Conservation (phyloP, 2,113 vertebrate genomes). For the Ifrita kowaldi region DNA sequence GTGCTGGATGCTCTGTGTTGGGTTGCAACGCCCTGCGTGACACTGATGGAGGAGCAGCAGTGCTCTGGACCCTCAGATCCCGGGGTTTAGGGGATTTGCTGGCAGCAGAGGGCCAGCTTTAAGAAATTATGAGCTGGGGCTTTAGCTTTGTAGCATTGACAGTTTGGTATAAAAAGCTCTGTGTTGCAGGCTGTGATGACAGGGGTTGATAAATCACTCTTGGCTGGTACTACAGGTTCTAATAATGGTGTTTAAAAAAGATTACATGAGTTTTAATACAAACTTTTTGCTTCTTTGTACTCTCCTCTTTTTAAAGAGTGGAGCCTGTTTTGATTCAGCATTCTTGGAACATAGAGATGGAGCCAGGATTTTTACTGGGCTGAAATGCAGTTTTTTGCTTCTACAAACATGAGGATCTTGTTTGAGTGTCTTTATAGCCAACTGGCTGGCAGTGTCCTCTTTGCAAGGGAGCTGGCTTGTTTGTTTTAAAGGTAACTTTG, state of each 20-base stretch:
- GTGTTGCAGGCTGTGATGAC: conserved; percentile 18
- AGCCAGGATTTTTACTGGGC: neutral
- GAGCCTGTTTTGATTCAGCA: conserved; percentile 20
- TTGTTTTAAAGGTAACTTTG: conserved; percentile 6
- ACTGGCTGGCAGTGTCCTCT: neutral
- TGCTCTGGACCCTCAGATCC: neutral
- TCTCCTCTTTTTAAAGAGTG: neutral
- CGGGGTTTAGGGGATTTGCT: neutral
- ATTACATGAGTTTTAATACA: conserved; percentile 48
- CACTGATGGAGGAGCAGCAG: neutral
- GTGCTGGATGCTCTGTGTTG: neutral
- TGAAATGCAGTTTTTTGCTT: neutral
- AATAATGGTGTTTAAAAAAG: conserved; percentile 50
- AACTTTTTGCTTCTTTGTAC: conserved; percentile 35
- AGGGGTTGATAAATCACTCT: conserved; percentile 41
- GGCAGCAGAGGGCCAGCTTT: neutral
- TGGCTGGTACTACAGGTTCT: conserved; percentile 36
- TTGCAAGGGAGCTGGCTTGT: neutral
- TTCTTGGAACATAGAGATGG: neutral
- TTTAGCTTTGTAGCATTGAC: conserved; percentile 26
- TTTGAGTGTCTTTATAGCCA: neutral
- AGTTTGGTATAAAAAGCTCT: conserved; percentile 40
- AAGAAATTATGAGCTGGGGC: neutral
- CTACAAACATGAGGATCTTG: neutral
- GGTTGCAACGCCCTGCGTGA: rapidly evolving